Evolutionary conservation across 2,113 vertebrate genomes (phyloP).

Genomic region (Phainopepla nitens): DNA sequence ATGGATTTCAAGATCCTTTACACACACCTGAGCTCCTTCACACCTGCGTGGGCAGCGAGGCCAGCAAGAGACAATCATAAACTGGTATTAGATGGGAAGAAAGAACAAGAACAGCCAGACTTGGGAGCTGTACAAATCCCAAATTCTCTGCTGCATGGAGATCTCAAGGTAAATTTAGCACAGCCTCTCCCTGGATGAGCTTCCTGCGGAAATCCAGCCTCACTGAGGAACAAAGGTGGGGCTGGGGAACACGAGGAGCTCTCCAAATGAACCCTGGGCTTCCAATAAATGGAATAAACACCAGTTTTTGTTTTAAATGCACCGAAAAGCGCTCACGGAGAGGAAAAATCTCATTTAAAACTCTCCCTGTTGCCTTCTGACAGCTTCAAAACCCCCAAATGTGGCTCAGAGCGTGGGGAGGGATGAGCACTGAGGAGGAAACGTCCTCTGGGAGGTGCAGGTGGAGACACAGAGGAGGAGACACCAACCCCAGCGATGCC

Average conservation of each 20-base stretch:
- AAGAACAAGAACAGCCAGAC: not conserved
- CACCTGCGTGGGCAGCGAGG: not conserved
- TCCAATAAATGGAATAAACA: rapidly evolving
- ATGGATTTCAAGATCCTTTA: not conserved
- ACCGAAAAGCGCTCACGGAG: rapidly evolving
- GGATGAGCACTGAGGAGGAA: rapidly evolving
- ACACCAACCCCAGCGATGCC: not conserved
- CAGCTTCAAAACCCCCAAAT: not conserved
- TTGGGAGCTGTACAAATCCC: not conserved
- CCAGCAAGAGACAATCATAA: not conserved
- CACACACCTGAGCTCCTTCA: not conserved
- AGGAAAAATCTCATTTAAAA: not conserved
- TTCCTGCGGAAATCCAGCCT: not conserved
- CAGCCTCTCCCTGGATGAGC: not conserved
- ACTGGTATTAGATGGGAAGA: rapidly evolving
- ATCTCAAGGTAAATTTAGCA: not conserved
- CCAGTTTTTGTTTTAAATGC: rapidly evolving
- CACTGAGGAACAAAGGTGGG: not conserved
- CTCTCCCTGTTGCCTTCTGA: not conserved
- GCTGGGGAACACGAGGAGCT: not conserved
- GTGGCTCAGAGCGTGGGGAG: rapidly evolving
- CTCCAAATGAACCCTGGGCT: not conserved
- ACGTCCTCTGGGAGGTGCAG: not conserved
- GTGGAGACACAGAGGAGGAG: not conserved
- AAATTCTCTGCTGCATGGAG: not conserved